A percentile compares a stretch with the other conserved stretches of the same genome.
phyloP scores from a whole-genome alignment of 2,113 vertebrate species.

The Micromys minutus region DNA sequence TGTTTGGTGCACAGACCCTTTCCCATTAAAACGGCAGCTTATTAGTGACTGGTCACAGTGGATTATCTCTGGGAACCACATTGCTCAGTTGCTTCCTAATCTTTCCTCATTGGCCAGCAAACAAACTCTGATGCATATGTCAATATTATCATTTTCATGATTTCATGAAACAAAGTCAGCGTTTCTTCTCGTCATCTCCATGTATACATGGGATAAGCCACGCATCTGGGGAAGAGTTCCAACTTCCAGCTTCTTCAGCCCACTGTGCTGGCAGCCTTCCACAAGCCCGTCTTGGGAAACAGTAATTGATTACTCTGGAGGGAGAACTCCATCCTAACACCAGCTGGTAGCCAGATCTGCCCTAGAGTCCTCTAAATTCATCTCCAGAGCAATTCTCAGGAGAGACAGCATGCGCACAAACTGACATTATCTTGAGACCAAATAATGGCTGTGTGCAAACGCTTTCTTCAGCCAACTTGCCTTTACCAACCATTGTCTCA shows the following conservation, averaged over 20 bases:
- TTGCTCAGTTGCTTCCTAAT: not conserved
- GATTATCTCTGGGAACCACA: not conserved
- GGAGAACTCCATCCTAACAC: slow-evolving; percentile 73
- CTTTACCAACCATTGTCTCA: not conserved
- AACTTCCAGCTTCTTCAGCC: slow-evolving; percentile 66
- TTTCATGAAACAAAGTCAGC: not conserved
- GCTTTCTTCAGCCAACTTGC: not conserved
- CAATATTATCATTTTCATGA: not conserved
- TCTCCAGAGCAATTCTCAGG: slow-evolving; percentile 5
- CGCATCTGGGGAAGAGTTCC: slow-evolving; percentile 68
- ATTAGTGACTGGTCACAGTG: not conserved
- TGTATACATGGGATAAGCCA: slow-evolving; percentile 16
- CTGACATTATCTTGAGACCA: not conserved
- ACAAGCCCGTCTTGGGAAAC: slow-evolving; percentile 69
- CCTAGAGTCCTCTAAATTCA: slow-evolving; percentile 34
- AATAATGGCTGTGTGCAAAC: not conserved
- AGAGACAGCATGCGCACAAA: not conserved
- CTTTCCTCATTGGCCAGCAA: not conserved
- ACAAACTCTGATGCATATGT: not conserved
- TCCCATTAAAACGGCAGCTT: not conserved
- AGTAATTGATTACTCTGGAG: slow-evolving; percentile 77
- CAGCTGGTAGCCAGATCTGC: slow-evolving; percentile 74
- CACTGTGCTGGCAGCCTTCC: slow-evolving; percentile 73
- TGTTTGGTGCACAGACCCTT: not conserved
- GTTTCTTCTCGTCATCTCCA: not conserved